A percentile compares a stretch with the other conserved stretches of the same genome.
phyloP scores from a whole-genome alignment of 2,113 vertebrate genomes.

The Trematomus loennbergii region DNA sequence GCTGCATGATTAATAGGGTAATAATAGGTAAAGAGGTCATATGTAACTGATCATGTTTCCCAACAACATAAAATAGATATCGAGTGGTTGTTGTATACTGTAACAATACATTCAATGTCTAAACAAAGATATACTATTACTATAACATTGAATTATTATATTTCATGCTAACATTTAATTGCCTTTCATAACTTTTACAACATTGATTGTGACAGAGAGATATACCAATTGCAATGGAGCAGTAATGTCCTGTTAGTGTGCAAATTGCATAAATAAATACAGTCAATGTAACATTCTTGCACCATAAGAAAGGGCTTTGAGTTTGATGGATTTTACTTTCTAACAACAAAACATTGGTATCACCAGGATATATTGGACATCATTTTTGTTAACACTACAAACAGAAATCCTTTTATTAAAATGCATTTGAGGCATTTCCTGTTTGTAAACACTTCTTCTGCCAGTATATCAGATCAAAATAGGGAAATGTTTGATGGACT shows the following conservation, averaged over 20 bases:
- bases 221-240: too few relatives aligned
- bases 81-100: neutral
- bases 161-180: too few relatives aligned
- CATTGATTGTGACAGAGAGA: too few relatives aligned
- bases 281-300: neutral
- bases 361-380: neutral
- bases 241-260: too few relatives aligned
- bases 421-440: neutral
- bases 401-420: neutral
- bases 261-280: neutral
- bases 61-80: neutral
- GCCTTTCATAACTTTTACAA: too few relatives aligned
- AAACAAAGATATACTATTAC: too few relatives aligned
- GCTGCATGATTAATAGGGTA: neutral
- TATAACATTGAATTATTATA: too few relatives aligned
- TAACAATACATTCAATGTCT: neutral
- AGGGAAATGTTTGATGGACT: neutral
- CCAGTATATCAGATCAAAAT: neutral
- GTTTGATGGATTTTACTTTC: too few relatives aligned
- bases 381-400: neutral
- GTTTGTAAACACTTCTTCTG: neutral
- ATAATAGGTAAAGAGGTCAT: neutral
- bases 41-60: constrained; percentile 5
- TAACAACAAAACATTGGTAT: neutral
- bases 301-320: neutral